Percentiles rank a stretch among this genome's conserved stretches.
Conservation (phyloP, 2,113 vertebrate genomes). For the Myiozetetes cayanensis region DNA sequence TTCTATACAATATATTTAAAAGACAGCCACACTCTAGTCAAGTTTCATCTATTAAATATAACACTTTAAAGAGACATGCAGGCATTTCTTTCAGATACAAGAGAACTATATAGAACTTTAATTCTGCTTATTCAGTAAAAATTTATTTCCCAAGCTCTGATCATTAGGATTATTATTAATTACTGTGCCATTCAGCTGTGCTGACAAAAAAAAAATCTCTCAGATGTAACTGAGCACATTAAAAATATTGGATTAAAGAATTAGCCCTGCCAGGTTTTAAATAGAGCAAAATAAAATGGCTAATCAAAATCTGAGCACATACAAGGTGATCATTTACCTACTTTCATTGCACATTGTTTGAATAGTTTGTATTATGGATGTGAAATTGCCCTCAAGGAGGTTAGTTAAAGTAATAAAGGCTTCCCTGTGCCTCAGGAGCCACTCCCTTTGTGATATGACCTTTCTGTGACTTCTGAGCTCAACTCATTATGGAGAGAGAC, state of each 20-base stretch:
- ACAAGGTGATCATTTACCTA: slow-evolving; percentile 19
- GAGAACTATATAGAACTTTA: neutral
- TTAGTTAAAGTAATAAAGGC: slow-evolving; percentile 63
- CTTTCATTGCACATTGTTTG: neutral
- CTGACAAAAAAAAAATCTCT: neutral
- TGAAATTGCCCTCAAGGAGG: slow-evolving; percentile 47
- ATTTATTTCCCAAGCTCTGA: neutral
- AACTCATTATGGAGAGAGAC: slow-evolving; percentile 29
- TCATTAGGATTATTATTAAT: slow-evolving; percentile 33
- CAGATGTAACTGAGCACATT: neutral
- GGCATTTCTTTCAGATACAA: neutral
- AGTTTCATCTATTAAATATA: neutral
- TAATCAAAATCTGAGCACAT: slow-evolving; percentile 13
- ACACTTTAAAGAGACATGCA: neutral
- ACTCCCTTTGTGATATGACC: slow-evolving; percentile 55
- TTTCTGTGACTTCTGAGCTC: slow-evolving; percentile 52
- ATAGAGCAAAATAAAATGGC: slow-evolving; percentile 5
- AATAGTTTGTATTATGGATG: slow-evolving; percentile 37
- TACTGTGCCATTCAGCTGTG: neutral
- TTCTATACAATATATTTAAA: neutral
- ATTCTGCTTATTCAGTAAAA: slow-evolving; percentile 44
- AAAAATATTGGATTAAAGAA: slow-evolving; percentile 32
- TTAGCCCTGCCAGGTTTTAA: neutral
- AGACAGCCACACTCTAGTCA: neutral
- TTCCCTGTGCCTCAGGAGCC: slow-evolving; percentile 36